Conservation (phyloP, 2,888 invertebrate species). For the Dolichomitus sp. region DNA sequence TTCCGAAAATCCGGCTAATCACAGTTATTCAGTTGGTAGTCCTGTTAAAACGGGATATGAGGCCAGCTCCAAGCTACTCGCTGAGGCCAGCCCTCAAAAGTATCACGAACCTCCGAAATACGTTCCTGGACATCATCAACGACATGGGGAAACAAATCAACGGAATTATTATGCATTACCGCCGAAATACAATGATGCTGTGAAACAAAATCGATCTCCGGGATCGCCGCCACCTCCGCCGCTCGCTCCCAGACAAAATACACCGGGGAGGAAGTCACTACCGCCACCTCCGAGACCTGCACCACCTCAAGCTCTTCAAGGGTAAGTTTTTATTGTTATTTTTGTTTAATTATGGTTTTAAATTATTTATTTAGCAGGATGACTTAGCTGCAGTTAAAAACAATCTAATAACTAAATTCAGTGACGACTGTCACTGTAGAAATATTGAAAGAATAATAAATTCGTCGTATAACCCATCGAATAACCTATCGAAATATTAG, state of each 20-base stretch:
- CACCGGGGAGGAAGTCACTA: conserved; percentile 80
- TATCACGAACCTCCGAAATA: conserved; percentile 82
- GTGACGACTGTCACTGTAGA: neutral
- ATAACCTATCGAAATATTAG: neutral
- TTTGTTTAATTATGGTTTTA: conserved; percentile 6
- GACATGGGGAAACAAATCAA: conserved; percentile 70
- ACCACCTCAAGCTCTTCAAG: conserved; percentile 78
- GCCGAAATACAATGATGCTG: conserved; percentile 78
- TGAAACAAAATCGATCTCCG: conserved; percentile 75
- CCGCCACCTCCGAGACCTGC: conserved; percentile 84
- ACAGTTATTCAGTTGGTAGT: conserved; percentile 73
- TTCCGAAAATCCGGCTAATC: conserved; percentile 52
- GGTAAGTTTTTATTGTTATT: conserved; percentile 74
- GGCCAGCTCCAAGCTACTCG: conserved; percentile 76
- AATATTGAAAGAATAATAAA: conserved; percentile 5
- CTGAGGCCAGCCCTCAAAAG: conserved; percentile 78
- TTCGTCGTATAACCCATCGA: neutral
- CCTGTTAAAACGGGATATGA: conserved; percentile 81
- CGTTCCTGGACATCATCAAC: conserved; percentile 75
- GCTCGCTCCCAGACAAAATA: conserved; percentile 81
- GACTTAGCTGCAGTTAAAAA: neutral
- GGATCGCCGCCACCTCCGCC: conserved; percentile 81
- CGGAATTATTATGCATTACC: conserved; percentile 79
- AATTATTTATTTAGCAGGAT: too few species aligned
- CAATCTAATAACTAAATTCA: neutral